Conservation (phyloP, 2,888 invertebrate genomes). For the Pardosa pseudoannulata region DNA sequence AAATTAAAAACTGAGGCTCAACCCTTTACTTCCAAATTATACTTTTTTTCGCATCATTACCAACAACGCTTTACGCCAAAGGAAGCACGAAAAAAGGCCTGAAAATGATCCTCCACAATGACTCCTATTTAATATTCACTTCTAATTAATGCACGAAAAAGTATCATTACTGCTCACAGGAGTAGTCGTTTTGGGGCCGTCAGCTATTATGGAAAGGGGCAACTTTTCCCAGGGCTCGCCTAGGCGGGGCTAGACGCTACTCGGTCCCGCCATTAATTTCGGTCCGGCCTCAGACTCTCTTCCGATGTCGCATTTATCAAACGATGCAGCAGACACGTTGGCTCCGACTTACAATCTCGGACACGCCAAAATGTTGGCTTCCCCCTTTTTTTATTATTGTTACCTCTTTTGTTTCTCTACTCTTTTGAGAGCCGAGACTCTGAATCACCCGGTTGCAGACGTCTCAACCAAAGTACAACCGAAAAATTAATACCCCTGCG, state of each 20-base stretch:
- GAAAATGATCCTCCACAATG: background rate
- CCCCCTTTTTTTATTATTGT: too few relatives aligned
- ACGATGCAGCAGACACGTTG: background rate
- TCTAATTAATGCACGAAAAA: constrained; percentile 9
- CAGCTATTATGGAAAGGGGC: background rate
- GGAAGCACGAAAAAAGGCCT: background rate
- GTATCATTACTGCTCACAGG: background rate
- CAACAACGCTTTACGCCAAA: background rate
- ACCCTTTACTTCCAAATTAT: constrained; percentile 4
- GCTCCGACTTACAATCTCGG: background rate
- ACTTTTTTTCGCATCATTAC: background rate
- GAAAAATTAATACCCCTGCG: too few relatives aligned
- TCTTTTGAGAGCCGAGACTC: too few relatives aligned
- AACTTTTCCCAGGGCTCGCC: background rate
- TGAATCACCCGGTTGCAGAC: too few relatives aligned
- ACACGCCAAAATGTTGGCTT: background rate
- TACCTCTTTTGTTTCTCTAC: too few relatives aligned
- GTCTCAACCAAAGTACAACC: too few relatives aligned
- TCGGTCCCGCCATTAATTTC: background rate
- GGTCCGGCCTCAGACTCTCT: background rate
- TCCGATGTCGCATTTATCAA: background rate
- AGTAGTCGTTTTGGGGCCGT: too few relatives aligned
- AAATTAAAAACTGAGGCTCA: too few relatives aligned
- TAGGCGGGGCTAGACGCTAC: background rate
- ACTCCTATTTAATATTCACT: background rate